These are phyloP conservation scores for Cydia pomonella DNA, from an alignment of 1,140 invertebrate genomes.

Conservation along the genomic window DNA sequence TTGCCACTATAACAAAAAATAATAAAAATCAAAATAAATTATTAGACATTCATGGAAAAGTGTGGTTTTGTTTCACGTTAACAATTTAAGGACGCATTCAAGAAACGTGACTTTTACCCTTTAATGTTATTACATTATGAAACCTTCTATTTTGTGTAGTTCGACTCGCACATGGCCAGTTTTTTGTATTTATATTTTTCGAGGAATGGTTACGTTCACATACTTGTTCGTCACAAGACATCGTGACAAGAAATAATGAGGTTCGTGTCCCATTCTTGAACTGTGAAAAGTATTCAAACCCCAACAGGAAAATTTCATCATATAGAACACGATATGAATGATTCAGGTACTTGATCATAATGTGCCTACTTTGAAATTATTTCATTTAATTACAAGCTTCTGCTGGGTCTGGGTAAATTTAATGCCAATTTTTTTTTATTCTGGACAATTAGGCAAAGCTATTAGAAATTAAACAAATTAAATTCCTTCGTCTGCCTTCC, in stretches of 20 bases:
- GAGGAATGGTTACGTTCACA: not conserved
- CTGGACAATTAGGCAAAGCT: no score
- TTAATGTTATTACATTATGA: no score
- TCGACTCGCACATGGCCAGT: not conserved
- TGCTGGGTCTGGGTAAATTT: no score
- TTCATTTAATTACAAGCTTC: not conserved
- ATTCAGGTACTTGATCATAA: not conserved
- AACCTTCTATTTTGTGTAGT: not conserved
- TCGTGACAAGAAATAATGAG: constrained; percentile 9
- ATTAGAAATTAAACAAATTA: no score
- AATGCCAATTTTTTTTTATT: no score
- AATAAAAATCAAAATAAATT: no score
- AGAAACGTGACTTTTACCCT: no score
- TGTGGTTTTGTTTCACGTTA: no score
- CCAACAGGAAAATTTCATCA: not conserved
- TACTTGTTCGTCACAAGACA: not conserved
- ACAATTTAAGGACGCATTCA: no score
- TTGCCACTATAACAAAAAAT: no score
- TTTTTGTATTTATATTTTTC: not conserved
- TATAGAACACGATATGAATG: not conserved
- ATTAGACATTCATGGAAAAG: no score
- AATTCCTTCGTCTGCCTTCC: no score
- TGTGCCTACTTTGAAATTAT: not conserved
- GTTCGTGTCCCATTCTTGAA: not conserved
- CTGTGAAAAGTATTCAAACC: not conserved